Conservation (phyloP, 2,888 invertebrate genomes). For the Eucriotettix oculatus region DNA sequence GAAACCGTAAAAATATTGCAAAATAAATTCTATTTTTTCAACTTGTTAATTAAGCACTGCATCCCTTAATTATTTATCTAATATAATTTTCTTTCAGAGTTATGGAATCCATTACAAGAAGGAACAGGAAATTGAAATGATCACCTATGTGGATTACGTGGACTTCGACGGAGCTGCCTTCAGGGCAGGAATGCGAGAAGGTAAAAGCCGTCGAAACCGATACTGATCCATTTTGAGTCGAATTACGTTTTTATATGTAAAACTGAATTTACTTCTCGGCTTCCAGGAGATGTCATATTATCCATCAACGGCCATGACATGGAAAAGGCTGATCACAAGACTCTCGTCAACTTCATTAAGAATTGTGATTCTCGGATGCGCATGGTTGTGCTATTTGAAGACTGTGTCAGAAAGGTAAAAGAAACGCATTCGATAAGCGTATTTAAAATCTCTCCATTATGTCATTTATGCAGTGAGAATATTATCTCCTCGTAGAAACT, state of each 20-base stretch:
- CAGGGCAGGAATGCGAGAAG: constrained; percentile 84
- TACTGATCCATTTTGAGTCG: too few relatives aligned
- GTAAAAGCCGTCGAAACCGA: constrained; percentile 19
- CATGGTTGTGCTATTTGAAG: constrained; percentile 92
- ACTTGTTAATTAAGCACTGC: too few relatives aligned
- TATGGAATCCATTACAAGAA: constrained; percentile 93
- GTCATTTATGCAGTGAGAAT: too few relatives aligned
- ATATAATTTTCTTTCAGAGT: constrained; percentile 38
- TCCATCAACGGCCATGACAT: constrained; percentile 93
- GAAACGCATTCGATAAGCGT: not conserved
- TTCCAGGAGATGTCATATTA: constrained; percentile 73
- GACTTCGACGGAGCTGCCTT: constrained; percentile 85
- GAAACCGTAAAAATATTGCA: too few relatives aligned
- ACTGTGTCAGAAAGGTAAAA: constrained; percentile 77
- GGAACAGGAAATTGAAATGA: constrained; percentile 87
- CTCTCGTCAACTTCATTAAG: constrained; percentile 82
- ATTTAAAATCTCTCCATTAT: too few relatives aligned
- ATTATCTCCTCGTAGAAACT: too few relatives aligned
- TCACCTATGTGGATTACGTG: constrained; percentile 94
- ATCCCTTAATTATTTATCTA: too few relatives aligned
- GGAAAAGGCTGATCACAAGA: constrained; percentile 86
- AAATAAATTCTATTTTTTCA: too few relatives aligned
- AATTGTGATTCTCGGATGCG: constrained; percentile 79
- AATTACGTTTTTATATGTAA: too few relatives aligned
- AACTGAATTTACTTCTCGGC: not conserved